phyloP scores from a whole-genome alignment of 2,888 invertebrate species.

The Pseudococcus longispinus region DNA sequence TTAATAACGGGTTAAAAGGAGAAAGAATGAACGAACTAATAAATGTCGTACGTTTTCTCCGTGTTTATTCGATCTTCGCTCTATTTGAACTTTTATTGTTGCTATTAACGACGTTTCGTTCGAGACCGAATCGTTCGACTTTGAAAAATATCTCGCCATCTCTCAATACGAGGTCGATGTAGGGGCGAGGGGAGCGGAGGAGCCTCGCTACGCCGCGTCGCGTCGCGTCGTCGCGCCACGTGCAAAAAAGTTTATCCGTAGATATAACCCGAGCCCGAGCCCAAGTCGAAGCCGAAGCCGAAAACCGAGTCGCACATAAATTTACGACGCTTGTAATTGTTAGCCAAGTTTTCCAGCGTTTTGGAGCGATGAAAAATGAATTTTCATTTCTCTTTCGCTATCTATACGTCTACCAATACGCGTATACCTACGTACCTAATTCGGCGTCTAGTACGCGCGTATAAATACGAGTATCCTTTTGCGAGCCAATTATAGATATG shows the following conservation, averaged over 20 bases:
- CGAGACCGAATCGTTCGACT: constrained; percentile 12
- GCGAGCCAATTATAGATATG: too few species aligned
- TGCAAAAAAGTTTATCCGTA: neutral
- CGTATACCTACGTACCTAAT: too few species aligned
- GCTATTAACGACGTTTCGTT: constrained; percentile 17
- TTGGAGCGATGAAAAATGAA: neutral
- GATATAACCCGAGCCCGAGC: neutral
- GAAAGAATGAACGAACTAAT: constrained; percentile 20
- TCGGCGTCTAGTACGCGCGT: too few species aligned
- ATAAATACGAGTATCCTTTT: too few species aligned
- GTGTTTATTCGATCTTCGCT: constrained; percentile 37
- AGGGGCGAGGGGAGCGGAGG: too few species aligned
- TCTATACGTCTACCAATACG: neutral
- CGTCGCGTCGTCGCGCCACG: neutral
- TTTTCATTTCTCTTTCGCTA: neutral
- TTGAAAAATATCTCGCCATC: constrained; percentile 10
- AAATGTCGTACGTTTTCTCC: constrained; percentile 24
- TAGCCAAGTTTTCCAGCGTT: neutral
- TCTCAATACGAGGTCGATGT: neutral
- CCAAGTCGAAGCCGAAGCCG: neutral
- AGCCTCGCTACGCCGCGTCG: neutral
- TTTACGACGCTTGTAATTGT: constrained; percentile 7
- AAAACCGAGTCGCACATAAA: neutral
- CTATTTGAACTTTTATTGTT: constrained; percentile 35
- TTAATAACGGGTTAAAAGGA: constrained; percentile 30